Percentiles rank a stretch among this genome's conserved stretches.
Conservation (phyloP, 2,888 invertebrate species). For the Therioaphis trifolii region DNA sequence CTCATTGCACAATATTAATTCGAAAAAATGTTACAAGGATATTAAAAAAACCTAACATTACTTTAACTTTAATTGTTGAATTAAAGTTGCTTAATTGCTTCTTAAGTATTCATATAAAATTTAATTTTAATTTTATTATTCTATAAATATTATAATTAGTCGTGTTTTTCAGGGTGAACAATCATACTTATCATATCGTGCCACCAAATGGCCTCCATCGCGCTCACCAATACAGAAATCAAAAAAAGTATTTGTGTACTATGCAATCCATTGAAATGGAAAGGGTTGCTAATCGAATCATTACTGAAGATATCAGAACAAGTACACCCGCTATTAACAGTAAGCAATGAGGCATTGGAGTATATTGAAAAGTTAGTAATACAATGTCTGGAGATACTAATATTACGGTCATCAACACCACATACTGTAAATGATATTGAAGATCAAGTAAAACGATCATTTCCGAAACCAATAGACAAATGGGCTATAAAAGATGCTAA, state of each 20-base stretch:
- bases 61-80: no score
- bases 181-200: no score
- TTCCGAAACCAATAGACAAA: conserved; percentile 94
- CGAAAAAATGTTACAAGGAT: no score
- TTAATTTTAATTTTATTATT: no score
- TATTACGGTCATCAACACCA: conserved; percentile 83
- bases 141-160: no score
- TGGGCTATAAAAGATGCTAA: conserved; percentile 93
- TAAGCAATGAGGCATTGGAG: conserved; percentile 88
- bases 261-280: conserved; percentile 87
- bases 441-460: conserved; percentile 88
- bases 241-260: conserved; percentile 68
- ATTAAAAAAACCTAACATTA: no score
- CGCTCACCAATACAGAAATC: conserved; percentile 70
- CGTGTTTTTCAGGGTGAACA: no score
- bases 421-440: conserved; percentile 92
- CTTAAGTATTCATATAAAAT: no score
- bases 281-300: conserved; percentile 86
- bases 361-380: conserved; percentile 93
- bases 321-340: conserved; percentile 86
- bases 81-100: no score
- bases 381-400: conserved; percentile 87
- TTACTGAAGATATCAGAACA: conserved; percentile 87
- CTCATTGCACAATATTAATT: no score
- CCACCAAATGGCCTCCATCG: conserved; percentile 42